Evolutionary conservation across 2,797 vertebrate species (phyloP).

Genomic region (Microctenopoma stevenorrisi): DNA sequence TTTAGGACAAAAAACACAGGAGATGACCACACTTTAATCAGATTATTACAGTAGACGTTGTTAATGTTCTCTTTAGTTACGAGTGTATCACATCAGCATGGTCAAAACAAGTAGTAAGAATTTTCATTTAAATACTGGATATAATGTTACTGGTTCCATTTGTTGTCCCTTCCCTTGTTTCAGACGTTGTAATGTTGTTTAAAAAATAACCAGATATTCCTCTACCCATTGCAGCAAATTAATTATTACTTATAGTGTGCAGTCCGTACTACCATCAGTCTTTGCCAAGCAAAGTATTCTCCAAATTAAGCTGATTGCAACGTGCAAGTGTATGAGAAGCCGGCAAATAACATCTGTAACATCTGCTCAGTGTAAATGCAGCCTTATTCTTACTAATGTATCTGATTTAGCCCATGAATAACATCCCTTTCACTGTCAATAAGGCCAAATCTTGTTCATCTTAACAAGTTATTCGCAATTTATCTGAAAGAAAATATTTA

Average conservation of each 20-base stretch:
- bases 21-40: background rate
- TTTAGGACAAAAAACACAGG: slow-evolving; percentile 8
- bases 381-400: background rate
- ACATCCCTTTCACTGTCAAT: slow-evolving; percentile 14
- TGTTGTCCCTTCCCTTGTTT: background rate
- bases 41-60: background rate
- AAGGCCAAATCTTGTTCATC: slow-evolving; percentile 50
- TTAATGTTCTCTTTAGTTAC: too few relatives aligned
- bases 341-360: background rate
- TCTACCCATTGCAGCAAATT: background rate
- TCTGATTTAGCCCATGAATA: background rate
- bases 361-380: slow-evolving; percentile 46
- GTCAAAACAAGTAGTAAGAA: too few relatives aligned
- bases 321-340: slow-evolving; percentile 21
- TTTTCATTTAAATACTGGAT: too few relatives aligned
- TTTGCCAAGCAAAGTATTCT: slow-evolving; percentile 39
- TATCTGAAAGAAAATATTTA: slow-evolving; percentile 1
- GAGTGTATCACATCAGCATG: too few relatives aligned
- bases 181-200: background rate
- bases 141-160: background rate
- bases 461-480: slow-evolving; percentile 45
- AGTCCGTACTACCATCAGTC: background rate
- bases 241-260: background rate
- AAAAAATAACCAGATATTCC: background rate
- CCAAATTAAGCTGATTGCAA: slow-evolving; percentile 21